phyloP scores from a whole-genome alignment of 2,797 vertebrate genomes.

The Ibycter americanus region DNA sequence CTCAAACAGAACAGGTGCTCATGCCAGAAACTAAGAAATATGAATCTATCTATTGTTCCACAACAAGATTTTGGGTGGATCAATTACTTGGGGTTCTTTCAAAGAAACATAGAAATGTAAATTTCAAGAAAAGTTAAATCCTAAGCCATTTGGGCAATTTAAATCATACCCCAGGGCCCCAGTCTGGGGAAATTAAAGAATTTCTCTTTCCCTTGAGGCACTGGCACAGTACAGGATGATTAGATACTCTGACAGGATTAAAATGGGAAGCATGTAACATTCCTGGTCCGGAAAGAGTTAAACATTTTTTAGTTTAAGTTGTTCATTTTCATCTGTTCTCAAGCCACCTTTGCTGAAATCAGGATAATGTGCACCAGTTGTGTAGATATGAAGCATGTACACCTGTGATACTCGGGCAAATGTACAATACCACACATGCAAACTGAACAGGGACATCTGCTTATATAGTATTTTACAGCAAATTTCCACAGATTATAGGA shows the following conservation, averaged over 20 bases:
- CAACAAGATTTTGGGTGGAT: not conserved
- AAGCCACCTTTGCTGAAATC: not conserved
- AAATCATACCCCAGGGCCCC: accelerated
- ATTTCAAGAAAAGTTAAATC: not conserved
- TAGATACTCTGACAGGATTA: not conserved
- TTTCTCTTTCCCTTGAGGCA: not conserved
- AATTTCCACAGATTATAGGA: not conserved
- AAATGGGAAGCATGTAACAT: not conserved
- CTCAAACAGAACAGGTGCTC: accelerated
- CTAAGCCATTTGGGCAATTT: not conserved
- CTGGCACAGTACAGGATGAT: accelerated
- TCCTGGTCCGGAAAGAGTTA: not conserved
- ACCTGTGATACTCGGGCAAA: not conserved
- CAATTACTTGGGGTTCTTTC: not conserved
- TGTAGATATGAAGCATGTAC: accelerated
- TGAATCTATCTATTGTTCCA: not conserved
- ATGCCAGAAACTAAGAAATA: not conserved
- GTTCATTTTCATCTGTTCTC: not conserved
- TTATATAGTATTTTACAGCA: not conserved
- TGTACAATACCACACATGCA: not conserved
- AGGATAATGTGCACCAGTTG: not conserved
- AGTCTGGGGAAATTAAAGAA: not conserved
- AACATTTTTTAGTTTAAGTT: not conserved
- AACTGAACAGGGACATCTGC: not conserved
- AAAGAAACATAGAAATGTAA: accelerated